phyloP scores from a whole-genome alignment of 1,140 invertebrate genomes.

The Leptonema lineaticorne region DNA sequence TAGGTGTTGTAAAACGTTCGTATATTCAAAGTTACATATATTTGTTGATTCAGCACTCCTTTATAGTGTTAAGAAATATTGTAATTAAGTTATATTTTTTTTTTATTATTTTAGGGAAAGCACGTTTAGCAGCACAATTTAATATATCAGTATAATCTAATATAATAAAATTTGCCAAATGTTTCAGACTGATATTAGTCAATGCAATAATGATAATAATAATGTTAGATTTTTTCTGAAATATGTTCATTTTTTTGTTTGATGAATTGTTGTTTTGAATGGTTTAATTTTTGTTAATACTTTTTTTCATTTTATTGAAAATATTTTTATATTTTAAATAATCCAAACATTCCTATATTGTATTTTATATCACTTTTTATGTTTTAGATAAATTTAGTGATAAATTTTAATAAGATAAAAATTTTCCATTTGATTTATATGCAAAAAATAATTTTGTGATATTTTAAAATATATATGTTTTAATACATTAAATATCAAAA shows the following conservation, averaged over 20 bases:
- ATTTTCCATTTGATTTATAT: not conserved
- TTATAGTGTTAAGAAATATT: not conserved
- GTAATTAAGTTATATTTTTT: not conserved
- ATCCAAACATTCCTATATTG: not conserved
- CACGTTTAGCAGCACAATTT: slow-evolving; percentile 54
- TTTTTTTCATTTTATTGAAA: too few species aligned
- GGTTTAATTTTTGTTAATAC: not conserved
- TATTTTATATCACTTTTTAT: too few species aligned
- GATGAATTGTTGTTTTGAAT: too few species aligned
- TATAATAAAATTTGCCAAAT: slow-evolving; percentile 9
- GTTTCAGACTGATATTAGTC: slow-evolving; percentile 18
- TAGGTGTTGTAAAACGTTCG: slow-evolving; percentile 20
- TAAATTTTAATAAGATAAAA: not conserved
- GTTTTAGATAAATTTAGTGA: too few species aligned
- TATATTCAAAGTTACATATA: not conserved
- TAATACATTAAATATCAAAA: not conserved
- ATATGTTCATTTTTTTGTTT: too few species aligned
- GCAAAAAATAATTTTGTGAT: not conserved
- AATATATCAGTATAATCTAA: slow-evolving; percentile 44
- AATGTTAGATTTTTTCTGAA: not conserved
- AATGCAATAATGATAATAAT: not conserved
- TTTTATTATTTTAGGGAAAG: slow-evolving; percentile 47
- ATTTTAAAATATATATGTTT: too few species aligned
- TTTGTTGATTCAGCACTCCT: not conserved
- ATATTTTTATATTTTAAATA: not conserved